Percentiles rank a stretch among this genome's conserved stretches.
Evolutionary conservation across 2,797 vertebrate genomes (phyloP).

Genomic region (Xenentodon cancila): DNA sequence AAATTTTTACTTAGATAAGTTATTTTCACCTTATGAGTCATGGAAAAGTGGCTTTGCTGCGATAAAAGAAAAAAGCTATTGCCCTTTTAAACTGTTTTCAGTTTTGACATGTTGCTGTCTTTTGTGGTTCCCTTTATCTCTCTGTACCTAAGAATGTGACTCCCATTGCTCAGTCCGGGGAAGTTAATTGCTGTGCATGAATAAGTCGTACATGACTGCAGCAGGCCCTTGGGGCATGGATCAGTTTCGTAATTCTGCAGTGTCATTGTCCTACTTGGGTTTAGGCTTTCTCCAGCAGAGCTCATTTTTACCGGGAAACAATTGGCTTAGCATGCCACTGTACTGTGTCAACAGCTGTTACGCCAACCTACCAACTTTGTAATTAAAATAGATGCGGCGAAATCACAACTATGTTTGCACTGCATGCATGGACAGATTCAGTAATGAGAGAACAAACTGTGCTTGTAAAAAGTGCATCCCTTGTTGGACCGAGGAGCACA

Average conservation of each 20-base stretch:
- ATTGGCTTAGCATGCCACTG: conserved; percentile 41
- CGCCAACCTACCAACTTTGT: conserved; percentile 38
- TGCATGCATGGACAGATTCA: conserved; percentile 37
- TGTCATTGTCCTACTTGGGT: conserved; percentile 61
- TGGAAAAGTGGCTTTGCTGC: neutral
- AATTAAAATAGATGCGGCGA: conserved; percentile 50
- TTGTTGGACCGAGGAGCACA: neutral
- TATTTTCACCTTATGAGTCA: neutral
- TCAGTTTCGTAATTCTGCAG: conserved; percentile 72
- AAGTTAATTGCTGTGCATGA: conserved; percentile 77
- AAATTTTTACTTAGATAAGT: too few species aligned
- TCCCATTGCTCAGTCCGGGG: conserved; percentile 59
- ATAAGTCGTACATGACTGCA: conserved; percentile 73
- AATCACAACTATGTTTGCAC: conserved; percentile 19
- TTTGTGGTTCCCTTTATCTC: conserved; percentile 17
- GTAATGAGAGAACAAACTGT: conserved; percentile 11
- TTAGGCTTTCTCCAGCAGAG: conserved; percentile 58
- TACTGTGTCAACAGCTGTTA: conserved; percentile 58
- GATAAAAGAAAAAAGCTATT: conserved; percentile 29
- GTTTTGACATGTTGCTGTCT: conserved; percentile 71
- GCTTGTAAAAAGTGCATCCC: neutral
- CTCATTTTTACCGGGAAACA: conserved; percentile 60
- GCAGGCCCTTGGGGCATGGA: conserved; percentile 61
- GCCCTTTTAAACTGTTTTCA: conserved; percentile 44
- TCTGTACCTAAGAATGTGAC: conserved; percentile 67